Conservation (phyloP, 2,888 invertebrate species). For the Ectemnius continuus region DNA sequence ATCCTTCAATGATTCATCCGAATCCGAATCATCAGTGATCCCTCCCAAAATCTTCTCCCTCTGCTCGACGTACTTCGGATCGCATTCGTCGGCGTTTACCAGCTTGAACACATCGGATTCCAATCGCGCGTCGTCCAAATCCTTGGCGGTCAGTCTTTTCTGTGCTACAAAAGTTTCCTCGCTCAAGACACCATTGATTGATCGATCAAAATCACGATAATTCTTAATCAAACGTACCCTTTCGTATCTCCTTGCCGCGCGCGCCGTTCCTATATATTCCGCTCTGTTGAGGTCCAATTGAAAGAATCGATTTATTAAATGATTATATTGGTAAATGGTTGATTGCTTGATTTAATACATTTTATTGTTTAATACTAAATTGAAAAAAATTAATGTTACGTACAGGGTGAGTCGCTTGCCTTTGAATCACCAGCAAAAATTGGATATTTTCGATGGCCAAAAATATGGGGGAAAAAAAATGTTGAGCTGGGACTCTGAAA, state of each 20-base stretch:
- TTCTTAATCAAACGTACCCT: conserved; percentile 26
- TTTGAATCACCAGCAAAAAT: too few relatives aligned
- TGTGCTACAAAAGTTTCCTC: conserved; percentile 15
- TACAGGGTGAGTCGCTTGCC: too few relatives aligned
- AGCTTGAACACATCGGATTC: conserved; percentile 34
- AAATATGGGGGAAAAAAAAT: too few relatives aligned
- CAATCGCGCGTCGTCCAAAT: conserved; percentile 33
- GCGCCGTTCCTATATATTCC: conserved; percentile 50
- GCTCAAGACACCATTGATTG: neutral
- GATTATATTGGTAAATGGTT: too few relatives aligned
- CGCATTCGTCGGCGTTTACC: conserved; percentile 29
- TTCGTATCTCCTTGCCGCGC: conserved; percentile 34
- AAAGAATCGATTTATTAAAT: neutral
- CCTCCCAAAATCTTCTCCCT: too few relatives aligned
- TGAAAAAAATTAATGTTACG: too few relatives aligned
- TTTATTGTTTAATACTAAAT: too few relatives aligned
- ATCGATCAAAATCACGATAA: neutral
- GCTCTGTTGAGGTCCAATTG: conserved; percentile 4
- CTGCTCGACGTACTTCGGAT: conserved; percentile 28
- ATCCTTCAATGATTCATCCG: neutral
- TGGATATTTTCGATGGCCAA: too few relatives aligned
- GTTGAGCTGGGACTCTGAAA: too few relatives aligned
- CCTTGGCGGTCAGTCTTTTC: neutral
- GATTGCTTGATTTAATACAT: too few relatives aligned
- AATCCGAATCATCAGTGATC: neutral